Percentiles rank a stretch among this genome's conserved stretches.
These are phyloP conservation scores for Aegithalos caudatus DNA, from an alignment of 2,113 vertebrate genomes.

Conservation along the genomic window DNA sequence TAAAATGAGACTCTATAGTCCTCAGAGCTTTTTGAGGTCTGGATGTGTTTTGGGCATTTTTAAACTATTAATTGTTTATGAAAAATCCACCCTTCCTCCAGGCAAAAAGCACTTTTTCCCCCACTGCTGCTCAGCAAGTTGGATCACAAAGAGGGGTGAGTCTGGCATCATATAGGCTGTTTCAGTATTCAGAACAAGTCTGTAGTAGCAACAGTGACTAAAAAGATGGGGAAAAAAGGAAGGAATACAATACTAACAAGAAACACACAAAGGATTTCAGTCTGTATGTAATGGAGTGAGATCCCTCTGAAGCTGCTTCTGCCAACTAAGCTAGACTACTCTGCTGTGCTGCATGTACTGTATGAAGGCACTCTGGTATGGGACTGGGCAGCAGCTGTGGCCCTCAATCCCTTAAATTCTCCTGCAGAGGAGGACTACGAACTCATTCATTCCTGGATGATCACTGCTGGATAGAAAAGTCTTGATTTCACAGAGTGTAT, in stretches of 20 bases:
- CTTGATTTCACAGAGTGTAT: background rate
- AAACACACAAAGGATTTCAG: background rate
- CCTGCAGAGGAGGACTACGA: background rate
- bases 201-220: background rate
- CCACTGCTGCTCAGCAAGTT: rapidly evolving
- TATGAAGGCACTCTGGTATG: background rate
- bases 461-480: background rate
- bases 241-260: background rate
- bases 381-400: background rate
- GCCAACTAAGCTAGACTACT: background rate
- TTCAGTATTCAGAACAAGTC: background rate
- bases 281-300: background rate
- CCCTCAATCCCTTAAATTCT: background rate
- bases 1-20: background rate
- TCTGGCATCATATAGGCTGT: background rate
- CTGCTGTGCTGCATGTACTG: background rate
- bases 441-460: background rate
- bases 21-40: background rate
- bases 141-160: background rate
- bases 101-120: background rate
- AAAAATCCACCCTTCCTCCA: background rate
- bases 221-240: background rate
- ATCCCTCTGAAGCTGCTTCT: background rate
- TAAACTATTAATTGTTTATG: background rate
- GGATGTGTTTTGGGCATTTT: background rate